Evolutionary conservation across 2,113 vertebrate species (phyloP).

Genomic region (Muntiacus muntjak): DNA sequence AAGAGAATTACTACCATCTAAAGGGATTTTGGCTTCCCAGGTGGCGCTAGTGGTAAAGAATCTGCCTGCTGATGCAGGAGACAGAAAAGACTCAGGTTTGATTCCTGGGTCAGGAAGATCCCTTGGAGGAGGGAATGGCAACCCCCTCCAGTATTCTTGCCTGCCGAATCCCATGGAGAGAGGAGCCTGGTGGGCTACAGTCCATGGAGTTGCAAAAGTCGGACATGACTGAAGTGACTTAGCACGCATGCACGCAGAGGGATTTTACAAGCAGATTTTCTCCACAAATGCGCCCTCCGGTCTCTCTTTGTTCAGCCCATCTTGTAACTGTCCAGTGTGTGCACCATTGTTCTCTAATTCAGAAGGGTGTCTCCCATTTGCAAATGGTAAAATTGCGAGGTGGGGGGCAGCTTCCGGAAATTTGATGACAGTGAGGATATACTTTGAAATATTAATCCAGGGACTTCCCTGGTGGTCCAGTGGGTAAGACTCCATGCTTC

Average conservation of each 20-base stretch:
- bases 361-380: background rate
- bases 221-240: background rate
- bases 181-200: background rate
- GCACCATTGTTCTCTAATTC: background rate
- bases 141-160: background rate
- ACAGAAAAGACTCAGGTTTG: background rate
- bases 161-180: background rate
- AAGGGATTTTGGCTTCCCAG: background rate
- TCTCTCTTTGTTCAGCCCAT: background rate
- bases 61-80: background rate
- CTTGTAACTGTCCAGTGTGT: background rate
- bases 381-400: background rate
- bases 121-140: background rate
- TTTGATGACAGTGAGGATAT: background rate
- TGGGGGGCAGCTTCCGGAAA: background rate
- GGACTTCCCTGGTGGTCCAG: background rate
- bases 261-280: background rate
- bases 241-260: background rate
- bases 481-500: background rate
- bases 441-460: background rate
- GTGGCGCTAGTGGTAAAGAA: background rate
- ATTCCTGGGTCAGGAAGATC: background rate
- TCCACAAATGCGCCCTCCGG: background rate
- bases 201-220: rapidly evolving
- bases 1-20: background rate